phyloP scores from a whole-genome alignment of 2,797 vertebrate species.

The Squalus acanthias region DNA sequence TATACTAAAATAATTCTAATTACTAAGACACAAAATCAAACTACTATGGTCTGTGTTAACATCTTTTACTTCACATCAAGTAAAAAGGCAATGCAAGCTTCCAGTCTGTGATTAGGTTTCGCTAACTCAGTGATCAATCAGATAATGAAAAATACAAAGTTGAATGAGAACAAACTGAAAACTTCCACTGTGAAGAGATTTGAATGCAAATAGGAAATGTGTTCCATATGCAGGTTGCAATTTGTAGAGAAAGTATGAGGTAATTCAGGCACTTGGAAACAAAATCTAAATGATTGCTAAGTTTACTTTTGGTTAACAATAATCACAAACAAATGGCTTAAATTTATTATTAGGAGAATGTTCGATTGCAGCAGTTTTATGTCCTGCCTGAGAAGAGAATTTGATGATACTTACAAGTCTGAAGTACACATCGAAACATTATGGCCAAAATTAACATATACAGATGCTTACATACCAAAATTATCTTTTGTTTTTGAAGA shows the following conservation, averaged over 20 bases:
- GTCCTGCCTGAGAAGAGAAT: neutral
- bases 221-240: constrained; percentile 38
- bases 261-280: constrained; percentile 80
- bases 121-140: neutral
- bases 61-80: neutral
- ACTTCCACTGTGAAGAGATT: neutral
- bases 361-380: neutral
- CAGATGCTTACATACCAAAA: neutral
- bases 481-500: neutral
- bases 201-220: constrained; percentile 29
- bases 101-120: neutral
- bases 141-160: neutral
- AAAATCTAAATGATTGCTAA: constrained; percentile 82
- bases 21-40: neutral
- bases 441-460: neutral
- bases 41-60: neutral
- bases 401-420: neutral
- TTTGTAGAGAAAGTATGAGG: constrained; percentile 53
- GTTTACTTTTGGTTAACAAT: constrained; percentile 83
- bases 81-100: neutral
- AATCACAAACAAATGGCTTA: constrained; percentile 49
- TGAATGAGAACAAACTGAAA: constrained; percentile 31
- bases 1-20: neutral
- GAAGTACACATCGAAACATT: neutral
- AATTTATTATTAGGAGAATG: neutral